These are phyloP conservation scores for Acanthurus tractus DNA, from an alignment of 2,797 vertebrate species.

Conservation along the genomic window DNA sequence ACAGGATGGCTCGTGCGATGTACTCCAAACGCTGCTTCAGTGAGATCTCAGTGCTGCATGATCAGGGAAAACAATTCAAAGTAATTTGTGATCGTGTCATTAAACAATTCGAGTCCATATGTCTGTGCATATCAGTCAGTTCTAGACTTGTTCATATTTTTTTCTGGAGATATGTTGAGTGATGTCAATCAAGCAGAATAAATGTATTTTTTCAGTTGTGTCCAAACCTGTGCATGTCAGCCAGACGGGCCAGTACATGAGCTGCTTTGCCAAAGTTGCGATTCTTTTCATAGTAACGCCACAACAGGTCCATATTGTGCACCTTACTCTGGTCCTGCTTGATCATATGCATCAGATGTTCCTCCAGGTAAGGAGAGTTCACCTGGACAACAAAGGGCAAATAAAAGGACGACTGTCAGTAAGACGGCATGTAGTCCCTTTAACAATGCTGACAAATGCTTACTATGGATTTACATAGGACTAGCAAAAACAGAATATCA, in stretches of 20 bases:
- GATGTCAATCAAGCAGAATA: background rate
- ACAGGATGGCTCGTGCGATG: conserved; percentile 96
- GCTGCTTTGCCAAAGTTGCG: conserved; percentile 95
- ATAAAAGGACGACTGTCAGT: background rate
- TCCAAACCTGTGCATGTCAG: conserved; percentile 94
- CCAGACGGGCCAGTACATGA: conserved; percentile 92
- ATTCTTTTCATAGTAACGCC: conserved; percentile 98
- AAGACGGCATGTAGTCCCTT: background rate
- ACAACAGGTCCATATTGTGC: conserved; percentile 96
- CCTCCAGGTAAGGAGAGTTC: conserved; percentile 95
- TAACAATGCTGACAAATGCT: background rate
- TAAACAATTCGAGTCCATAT: background rate
- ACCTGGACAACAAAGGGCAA: conserved; percentile 81
- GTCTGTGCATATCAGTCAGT: background rate
- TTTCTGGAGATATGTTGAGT: background rate
- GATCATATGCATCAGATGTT: conserved; percentile 95
- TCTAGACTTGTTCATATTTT: background rate
- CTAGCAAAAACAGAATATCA: background rate
- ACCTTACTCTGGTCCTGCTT: conserved; percentile 97
- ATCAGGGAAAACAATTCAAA: conserved; percentile 16
- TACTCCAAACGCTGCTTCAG: conserved; percentile 96
- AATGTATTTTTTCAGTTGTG: background rate
- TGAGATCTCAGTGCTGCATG: conserved; percentile 93
- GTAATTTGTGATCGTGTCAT: background rate
- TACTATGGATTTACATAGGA: no score